Evolutionary conservation across 2,797 vertebrate genomes (phyloP).

Genomic region (Argya squamiceps): DNA sequence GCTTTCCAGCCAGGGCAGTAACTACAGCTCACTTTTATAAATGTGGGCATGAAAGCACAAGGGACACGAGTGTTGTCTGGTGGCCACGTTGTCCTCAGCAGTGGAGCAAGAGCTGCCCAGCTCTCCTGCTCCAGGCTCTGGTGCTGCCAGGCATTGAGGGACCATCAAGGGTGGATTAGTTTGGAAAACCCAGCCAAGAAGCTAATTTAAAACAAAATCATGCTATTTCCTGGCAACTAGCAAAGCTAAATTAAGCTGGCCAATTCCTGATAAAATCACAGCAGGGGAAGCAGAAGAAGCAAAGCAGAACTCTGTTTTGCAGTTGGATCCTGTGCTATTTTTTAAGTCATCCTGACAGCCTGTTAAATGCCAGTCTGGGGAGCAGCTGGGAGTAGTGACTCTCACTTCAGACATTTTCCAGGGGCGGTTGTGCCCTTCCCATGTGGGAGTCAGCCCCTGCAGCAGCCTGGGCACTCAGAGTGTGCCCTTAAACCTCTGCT

Average conservation of each 20-base stretch:
- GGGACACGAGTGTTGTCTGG: accelerated
- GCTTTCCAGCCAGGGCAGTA: not conserved
- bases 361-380: slow-evolving; percentile 24
- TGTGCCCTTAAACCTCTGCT: not conserved
- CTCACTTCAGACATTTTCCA: not conserved
- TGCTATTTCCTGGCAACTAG: slow-evolving; percentile 61
- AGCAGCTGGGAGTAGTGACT: not conserved
- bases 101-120: accelerated
- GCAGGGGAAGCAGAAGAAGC: slow-evolving; percentile 58
- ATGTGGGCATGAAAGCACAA: accelerated
- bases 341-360: slow-evolving; percentile 30
- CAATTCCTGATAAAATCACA: slow-evolving; percentile 43
- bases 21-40: not conserved
- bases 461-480: not conserved
- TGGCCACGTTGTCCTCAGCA: accelerated
- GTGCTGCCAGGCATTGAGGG: not conserved
- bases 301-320: slow-evolving; percentile 50
- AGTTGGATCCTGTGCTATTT: slow-evolving; percentile 27
- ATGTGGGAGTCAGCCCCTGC: not conserved
- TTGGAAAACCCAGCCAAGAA: not conserved
- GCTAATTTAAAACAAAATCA: not conserved
- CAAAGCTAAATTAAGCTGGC: slow-evolving; percentile 42
- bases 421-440: not conserved
- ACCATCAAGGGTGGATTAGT: accelerated
- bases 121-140: not conserved